Percentiles rank a stretch among this genome's conserved stretches.
Conservation (phyloP, 2,888 invertebrate genomes). For the Tuberolachnus salignus region DNA sequence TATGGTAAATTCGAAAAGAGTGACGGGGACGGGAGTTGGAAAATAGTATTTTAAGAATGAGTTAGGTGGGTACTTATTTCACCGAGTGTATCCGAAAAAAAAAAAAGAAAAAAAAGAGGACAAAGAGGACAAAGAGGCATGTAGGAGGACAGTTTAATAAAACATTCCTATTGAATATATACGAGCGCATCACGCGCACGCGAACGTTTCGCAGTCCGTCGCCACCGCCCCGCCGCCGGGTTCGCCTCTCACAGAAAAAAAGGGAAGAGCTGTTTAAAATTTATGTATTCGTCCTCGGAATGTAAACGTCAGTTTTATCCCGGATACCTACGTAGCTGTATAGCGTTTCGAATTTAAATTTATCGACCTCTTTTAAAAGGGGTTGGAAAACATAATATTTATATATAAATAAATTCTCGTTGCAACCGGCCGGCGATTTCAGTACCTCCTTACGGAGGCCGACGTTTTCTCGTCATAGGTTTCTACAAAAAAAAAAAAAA, state of each 20-base stretch:
- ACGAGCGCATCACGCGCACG: too few relatives aligned
- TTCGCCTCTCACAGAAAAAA: background rate
- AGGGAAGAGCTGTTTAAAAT: conserved; percentile 45
- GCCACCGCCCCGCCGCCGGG: background rate
- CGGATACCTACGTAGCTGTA: background rate
- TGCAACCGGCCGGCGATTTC: background rate
- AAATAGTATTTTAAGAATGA: conserved; percentile 38
- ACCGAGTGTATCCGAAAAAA: conserved; percentile 25
- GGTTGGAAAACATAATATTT: conserved; percentile 38
- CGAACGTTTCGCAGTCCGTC: background rate
- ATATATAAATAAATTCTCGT: conserved; percentile 15
- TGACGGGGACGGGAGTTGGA: too few relatives aligned
- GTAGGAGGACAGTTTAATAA: conserved; percentile 47
- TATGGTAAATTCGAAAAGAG: conserved; percentile 29
- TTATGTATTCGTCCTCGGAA: conserved; percentile 47
- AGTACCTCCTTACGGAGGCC: background rate
- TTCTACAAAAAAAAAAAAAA: conserved; percentile 93
- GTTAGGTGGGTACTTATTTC: conserved; percentile 33
- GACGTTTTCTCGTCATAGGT: conserved; percentile 59
- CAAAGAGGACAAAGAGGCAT: too few relatives aligned
- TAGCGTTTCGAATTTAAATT: conserved; percentile 38
- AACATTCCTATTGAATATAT: conserved; percentile 35
- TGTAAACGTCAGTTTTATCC: conserved; percentile 48
- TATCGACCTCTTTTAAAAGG: conserved; percentile 30
- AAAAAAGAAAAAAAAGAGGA: conserved; percentile 1